Percentiles rank a stretch among this genome's conserved stretches.
These are phyloP conservation scores for Penaeus vannamei DNA, from an alignment of 1,140 invertebrate species.

Conservation along the genomic window DNA sequence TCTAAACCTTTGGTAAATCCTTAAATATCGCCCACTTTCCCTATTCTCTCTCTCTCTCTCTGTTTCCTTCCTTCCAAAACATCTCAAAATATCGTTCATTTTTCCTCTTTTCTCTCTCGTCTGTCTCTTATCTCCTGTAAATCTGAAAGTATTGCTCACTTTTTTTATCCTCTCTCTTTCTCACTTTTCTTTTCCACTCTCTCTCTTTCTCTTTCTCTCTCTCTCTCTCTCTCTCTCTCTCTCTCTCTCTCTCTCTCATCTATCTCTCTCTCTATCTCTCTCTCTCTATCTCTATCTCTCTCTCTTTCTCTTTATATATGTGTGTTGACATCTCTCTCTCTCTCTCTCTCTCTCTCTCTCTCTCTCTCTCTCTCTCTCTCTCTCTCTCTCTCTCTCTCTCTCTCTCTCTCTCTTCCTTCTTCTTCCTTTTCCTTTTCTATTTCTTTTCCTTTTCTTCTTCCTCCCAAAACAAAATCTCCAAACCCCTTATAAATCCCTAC, in stretches of 20 bases:
- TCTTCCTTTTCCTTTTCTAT: not conserved
- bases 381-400: not conserved
- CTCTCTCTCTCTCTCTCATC: not conserved
- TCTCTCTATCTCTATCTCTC: not conserved
- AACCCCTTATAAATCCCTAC: not conserved
- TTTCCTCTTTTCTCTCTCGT: not conserved
- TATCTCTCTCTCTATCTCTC: not conserved
- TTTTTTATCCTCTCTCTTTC: slow-evolving; percentile 39
- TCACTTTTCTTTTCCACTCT: slow-evolving; percentile 16
- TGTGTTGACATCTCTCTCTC: not conserved
- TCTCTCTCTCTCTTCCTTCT: not conserved
- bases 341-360: slow-evolving; percentile 28
- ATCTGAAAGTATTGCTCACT: not conserved
- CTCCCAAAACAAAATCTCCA: not conserved
- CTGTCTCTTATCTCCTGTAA: not conserved
- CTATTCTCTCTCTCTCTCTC: not conserved
- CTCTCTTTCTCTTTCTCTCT: slow-evolving; percentile 22
- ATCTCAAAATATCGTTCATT: too few relatives aligned
- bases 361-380: not conserved
- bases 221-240: slow-evolving; percentile 11
- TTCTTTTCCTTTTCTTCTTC: not conserved
- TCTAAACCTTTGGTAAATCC: too few relatives aligned
- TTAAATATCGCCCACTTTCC: too few relatives aligned
- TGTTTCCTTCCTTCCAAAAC: not conserved
- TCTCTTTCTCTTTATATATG: not conserved